Evolutionary conservation across 2,113 vertebrate species (phyloP).

Genomic region (Dromas ardeola): DNA sequence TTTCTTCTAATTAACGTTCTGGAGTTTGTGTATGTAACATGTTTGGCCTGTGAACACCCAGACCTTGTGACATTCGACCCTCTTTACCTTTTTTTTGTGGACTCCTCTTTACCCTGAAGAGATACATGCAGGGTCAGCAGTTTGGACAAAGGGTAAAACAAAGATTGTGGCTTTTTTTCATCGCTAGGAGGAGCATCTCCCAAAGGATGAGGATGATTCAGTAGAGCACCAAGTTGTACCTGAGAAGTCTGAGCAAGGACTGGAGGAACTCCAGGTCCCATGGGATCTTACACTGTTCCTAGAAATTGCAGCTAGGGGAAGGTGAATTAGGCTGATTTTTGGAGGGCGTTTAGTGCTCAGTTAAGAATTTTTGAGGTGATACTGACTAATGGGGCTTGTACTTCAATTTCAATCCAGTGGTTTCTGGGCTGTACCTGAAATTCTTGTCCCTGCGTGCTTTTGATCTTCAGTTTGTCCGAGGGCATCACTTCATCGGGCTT

Average conservation of each 20-base stretch:
- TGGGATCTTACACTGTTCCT: too few relatives aligned
- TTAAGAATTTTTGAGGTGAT: neutral
- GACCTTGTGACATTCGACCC: neutral
- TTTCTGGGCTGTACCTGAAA: neutral
- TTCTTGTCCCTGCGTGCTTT: neutral
- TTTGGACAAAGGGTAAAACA: neutral
- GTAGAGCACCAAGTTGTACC: accelerated
- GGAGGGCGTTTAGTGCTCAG: neutral
- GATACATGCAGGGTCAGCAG: accelerated
- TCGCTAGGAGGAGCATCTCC: accelerated
- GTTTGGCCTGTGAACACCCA: neutral
- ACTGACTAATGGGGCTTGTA: neutral
- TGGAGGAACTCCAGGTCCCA: accelerated
- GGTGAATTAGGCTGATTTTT: neutral
- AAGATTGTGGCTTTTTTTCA: neutral
- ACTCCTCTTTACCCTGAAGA: too few relatives aligned
- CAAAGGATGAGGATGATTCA: accelerated
- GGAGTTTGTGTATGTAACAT: accelerated
- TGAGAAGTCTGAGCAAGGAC: accelerated
- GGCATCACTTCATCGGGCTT: accelerated
- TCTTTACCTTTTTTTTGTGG: too few relatives aligned
- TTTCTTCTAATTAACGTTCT: accelerated
- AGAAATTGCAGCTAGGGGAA: accelerated
- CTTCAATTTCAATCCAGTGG: neutral
- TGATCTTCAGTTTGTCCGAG: too few relatives aligned